phyloP scores from a whole-genome alignment of 2,888 invertebrate genomes.

The Bedellia somnulentella region DNA sequence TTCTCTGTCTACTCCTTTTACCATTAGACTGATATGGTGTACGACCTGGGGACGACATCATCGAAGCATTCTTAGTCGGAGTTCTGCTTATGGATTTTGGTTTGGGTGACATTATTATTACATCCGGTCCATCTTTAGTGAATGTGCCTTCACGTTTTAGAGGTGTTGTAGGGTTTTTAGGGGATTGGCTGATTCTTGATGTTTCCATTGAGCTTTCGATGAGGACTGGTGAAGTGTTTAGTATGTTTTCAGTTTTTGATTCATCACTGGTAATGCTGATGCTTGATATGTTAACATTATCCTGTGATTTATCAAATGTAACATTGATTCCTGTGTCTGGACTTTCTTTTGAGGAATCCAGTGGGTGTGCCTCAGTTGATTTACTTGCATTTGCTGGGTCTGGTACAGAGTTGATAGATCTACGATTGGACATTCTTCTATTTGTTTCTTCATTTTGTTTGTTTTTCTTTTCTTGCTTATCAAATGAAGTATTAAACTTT shows the following conservation, averaged over 20 bases:
- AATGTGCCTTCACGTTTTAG: constrained; percentile 43
- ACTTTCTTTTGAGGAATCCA: no score
- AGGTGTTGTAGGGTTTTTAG: constrained; percentile 15
- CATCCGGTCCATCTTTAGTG: constrained; percentile 29
- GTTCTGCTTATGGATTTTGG: constrained; percentile 13
- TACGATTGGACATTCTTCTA: background rate
- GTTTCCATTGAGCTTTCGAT: constrained; percentile 38
- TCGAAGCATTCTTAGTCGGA: constrained; percentile 19
- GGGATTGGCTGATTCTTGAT: background rate
- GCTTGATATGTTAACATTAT: constrained; percentile 18
- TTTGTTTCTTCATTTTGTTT: no score
- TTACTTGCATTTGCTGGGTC: no score
- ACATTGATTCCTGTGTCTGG: constrained; percentile 14
- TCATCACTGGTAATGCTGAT: constrained; percentile 43
- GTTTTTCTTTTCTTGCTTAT: no score
- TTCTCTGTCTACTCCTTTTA: constrained; percentile 20
- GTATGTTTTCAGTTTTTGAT: constrained; percentile 25
- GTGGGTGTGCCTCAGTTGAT: no score
- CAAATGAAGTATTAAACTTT: constrained; percentile 8
- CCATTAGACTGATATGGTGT: constrained; percentile 29
- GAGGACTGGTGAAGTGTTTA: constrained; percentile 31
- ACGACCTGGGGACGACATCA: constrained; percentile 29
- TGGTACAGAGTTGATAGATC: background rate
- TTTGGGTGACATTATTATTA: background rate
- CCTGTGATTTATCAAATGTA: constrained; percentile 21